Percentiles rank a stretch among this genome's conserved stretches.
These are phyloP conservation scores for Tribolium castaneum DNA, from an alignment of 1,140 invertebrate genomes.

Conservation along the genomic window DNA sequence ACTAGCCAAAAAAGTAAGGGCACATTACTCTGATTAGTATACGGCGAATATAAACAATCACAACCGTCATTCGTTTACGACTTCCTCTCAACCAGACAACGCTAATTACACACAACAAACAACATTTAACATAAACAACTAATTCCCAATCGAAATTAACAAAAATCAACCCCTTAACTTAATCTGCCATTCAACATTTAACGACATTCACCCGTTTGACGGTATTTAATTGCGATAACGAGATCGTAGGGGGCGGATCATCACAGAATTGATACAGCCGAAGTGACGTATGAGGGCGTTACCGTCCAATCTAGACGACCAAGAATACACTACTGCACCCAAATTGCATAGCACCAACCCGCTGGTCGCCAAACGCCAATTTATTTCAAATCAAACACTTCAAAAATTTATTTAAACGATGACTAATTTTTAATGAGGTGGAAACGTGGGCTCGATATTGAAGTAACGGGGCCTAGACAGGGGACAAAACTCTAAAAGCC, in stretches of 20 bases:
- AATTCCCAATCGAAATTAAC: not conserved
- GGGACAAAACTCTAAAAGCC: not conserved
- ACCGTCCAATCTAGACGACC: not conserved
- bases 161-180: constrained; percentile 17
- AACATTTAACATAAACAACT: constrained; percentile 12
- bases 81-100: constrained; percentile 38
- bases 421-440: not conserved
- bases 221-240: constrained; percentile 27
- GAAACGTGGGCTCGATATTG: not conserved
- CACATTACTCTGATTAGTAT: constrained; percentile 47
- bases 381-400: not conserved
- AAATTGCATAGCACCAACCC: not conserved
- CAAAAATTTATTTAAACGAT: not conserved
- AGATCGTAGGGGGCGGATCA: constrained; percentile 23
- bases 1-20: constrained; percentile 42
- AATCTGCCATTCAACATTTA: constrained; percentile 17
- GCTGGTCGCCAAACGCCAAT: not conserved
- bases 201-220: constrained; percentile 19
- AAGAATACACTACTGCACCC: not conserved
- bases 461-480: not conserved
- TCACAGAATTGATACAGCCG: constrained; percentile 2
- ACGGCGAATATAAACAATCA: constrained; percentile 44
- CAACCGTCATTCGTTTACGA: constrained; percentile 22
- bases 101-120: constrained; percentile 30
- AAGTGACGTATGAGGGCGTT: constrained; percentile 20